Base-by-base conservation (phyloP, 1,140 invertebrate species). In the Stratiolaelaps scimitus region DNA sequence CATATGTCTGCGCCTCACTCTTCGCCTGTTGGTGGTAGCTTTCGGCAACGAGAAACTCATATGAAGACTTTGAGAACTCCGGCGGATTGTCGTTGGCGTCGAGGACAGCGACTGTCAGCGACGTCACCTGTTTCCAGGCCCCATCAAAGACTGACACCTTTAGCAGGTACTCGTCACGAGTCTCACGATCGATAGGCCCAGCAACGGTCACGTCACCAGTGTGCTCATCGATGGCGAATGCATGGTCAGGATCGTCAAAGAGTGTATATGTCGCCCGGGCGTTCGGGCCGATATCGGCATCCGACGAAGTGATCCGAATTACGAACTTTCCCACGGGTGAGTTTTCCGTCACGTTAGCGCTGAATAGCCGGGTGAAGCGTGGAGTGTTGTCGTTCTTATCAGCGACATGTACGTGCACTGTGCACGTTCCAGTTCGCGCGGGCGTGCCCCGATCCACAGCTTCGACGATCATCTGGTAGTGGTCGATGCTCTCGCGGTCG, bases 361-460 rank as follows among this genome's bases (percentile, higher is more conserved):
- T 91, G 74, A 93, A 95, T 0, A 94, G 76, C 56, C 90, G 78
- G 0, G 90, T 93, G 74, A 97, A 97, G 68, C 86, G 80, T 0
- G 92, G 92, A 10, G 89, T 88, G 75, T 94, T 93, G 75, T 97
- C 92, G 76, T 97, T 96, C 75, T 91, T 91, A 73, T 96, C 91
- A 19, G 86, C 73, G 17, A 96, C 83, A 5, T 83, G 87, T 0
- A 96, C 80, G 17, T 88, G 72, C 0, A 96, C 85, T 30, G 86
- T 90, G 0, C 90, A 83, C 0, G 86, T 85, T 7, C 91, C 89
- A 0, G 87, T 86, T 48, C 89, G 75, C 65, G 83, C 81, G 0
- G 89, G 88, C 40, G 81, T 80, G 1, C 92, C 92, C 71, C 89
- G 83, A 76, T 97, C 92, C 1, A 85, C 77, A 2, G 90, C 92